Evolutionary conservation across 1,140 invertebrate genomes (phyloP).

Genomic region (Caenorhabditis elegans): WBcel235 BX284603.4:11058001-11058500

Average conservation of each 20-base stretch:
- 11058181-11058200: not conserved
- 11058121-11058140: not conserved
- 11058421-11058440: not conserved
- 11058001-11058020: not conserved
- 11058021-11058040: not conserved
- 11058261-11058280: not conserved
- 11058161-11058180: not conserved
- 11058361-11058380: not conserved
- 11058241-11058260: not conserved
- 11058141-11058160: not conserved
- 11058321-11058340: not conserved
- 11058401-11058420: not conserved
- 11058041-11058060: not conserved
- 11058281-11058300: not conserved
- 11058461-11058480: no score
- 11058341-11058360: not conserved
- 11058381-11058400: not conserved
- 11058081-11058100: not conserved
- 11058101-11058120: not conserved
- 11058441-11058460: not conserved
- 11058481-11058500: no score
- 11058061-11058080: not conserved
- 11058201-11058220: no score
- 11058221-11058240: not conserved
- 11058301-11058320: not conserved